A percentile compares a stretch with the other conserved stretches of the same genome.
Conservation (phyloP, 2,888 invertebrate species). For the Rhynchonema sp. region DNA sequence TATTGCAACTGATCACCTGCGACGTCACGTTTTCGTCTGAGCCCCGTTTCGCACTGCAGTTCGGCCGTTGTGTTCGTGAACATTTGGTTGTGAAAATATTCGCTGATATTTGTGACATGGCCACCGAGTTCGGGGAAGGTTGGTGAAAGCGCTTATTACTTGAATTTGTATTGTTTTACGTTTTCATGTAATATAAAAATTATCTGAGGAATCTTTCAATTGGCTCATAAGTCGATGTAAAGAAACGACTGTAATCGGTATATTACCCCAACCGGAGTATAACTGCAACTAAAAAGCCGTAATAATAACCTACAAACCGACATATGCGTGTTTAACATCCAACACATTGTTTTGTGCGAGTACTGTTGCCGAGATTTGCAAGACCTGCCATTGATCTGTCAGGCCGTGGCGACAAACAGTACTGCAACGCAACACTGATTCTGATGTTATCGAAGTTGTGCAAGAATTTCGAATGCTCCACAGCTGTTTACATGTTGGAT, state of each 20-base stretch:
- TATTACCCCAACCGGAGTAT: too few relatives aligned
- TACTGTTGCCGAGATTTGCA: too few relatives aligned
- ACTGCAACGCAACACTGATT: conserved; percentile 4
- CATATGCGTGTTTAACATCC: too few relatives aligned
- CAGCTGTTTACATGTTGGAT: conserved; percentile 19
- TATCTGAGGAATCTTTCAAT: too few relatives aligned
- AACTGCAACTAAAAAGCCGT: too few relatives aligned
- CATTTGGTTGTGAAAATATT: conserved; percentile 6
- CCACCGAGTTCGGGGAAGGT: conserved; percentile 3
- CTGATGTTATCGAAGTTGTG: conserved; percentile 4
- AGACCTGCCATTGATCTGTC: too few relatives aligned
- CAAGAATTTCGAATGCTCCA: conserved; percentile 5
- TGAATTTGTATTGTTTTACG: neutral
- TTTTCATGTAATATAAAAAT: neutral
- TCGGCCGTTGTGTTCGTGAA: conserved; percentile 4
- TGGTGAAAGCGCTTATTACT: neutral
- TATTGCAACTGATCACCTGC: conserved; percentile 23
- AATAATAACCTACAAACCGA: too few relatives aligned
- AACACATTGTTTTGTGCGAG: too few relatives aligned
- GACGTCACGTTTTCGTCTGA: conserved; percentile 19
- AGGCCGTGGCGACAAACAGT: conserved; percentile 3
- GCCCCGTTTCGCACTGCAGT: neutral
- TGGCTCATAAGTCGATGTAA: too few relatives aligned
- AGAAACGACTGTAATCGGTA: too few relatives aligned
- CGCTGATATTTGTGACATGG: neutral